phyloP scores from a whole-genome alignment of 2,113 vertebrate species.

The Erinaceus europaeus region DNA sequence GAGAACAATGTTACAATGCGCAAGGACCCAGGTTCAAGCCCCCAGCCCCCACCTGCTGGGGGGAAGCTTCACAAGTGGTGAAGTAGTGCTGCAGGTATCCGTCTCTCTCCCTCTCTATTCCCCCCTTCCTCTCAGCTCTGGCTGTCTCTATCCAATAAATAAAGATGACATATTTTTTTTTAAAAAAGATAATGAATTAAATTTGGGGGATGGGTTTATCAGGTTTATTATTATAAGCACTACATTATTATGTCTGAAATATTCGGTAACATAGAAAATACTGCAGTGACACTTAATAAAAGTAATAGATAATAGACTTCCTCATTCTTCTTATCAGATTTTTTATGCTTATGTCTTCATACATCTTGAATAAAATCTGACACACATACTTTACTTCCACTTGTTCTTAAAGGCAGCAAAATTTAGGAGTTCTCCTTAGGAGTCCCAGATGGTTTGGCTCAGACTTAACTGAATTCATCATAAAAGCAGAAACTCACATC shows the following conservation, averaged over 20 bases:
- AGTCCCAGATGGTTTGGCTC: slow-evolving; percentile 3
- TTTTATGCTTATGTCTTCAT: background rate
- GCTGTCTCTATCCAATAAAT: too few species aligned
- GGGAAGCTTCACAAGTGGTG: too few species aligned
- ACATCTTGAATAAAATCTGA: background rate
- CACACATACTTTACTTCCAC: background rate
- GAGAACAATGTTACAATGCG: too few species aligned
- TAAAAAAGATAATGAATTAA: too few species aligned
- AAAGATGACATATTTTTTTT: too few species aligned
- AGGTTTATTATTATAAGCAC: background rate
- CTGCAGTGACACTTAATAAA: too few species aligned
- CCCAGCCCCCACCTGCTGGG: too few species aligned
- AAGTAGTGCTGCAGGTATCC: too few species aligned
- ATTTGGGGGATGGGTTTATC: background rate
- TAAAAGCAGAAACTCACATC: slow-evolving; percentile 11
- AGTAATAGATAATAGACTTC: too few species aligned
- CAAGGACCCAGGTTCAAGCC: too few species aligned
- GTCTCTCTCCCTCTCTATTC: too few species aligned
- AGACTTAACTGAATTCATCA: background rate
- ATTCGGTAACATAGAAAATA: background rate
- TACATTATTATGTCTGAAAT: background rate
- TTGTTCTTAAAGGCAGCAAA: slow-evolving; percentile 40
- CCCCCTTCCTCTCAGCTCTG: too few species aligned
- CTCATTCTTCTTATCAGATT: background rate
- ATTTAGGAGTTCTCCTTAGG: background rate